These are phyloP conservation scores for Brachyrhaphis roseni DNA, from an alignment of 2,797 vertebrate species.

Conservation along the genomic window DNA sequence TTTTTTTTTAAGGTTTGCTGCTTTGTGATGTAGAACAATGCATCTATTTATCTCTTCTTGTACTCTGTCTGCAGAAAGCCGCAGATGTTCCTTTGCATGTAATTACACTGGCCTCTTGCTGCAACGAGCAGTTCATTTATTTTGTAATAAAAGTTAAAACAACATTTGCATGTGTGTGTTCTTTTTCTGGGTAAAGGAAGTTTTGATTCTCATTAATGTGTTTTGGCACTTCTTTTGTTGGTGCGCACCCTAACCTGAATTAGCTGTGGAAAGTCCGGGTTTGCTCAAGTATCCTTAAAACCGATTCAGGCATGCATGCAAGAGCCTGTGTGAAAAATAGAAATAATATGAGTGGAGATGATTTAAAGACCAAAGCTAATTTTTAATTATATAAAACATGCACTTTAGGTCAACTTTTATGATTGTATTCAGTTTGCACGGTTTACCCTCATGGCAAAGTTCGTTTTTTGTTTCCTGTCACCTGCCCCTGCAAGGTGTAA, in stretches of 20 bases:
- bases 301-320: not conserved
- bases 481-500: slow-evolving; percentile 29
- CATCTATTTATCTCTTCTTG: slow-evolving; percentile 57
- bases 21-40: slow-evolving; percentile 39
- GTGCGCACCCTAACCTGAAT: not conserved
- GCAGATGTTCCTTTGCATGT: slow-evolving; percentile 39
- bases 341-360: not conserved
- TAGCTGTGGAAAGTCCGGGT: not conserved
- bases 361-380: not conserved
- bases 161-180: slow-evolving; percentile 20
- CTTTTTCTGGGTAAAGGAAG: slow-evolving; percentile 17
- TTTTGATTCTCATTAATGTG: not conserved
- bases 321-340: not conserved
- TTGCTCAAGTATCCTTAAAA: slow-evolving; percentile 9
- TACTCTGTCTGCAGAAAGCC: slow-evolving; percentile 33
- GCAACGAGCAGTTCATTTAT: slow-evolving; percentile 62
- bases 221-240: not conserved
- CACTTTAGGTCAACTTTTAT: not conserved
- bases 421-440: not conserved
- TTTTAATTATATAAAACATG: not conserved
- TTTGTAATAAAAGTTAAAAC: slow-evolving; percentile 76
- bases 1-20: slow-evolving; percentile 31
- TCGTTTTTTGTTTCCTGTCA: slow-evolving; percentile 42
- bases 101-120: slow-evolving; percentile 60
- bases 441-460: not conserved